phyloP scores from a whole-genome alignment of 2,888 invertebrate genomes.

The Leptinotarsa peninsularis region DNA sequence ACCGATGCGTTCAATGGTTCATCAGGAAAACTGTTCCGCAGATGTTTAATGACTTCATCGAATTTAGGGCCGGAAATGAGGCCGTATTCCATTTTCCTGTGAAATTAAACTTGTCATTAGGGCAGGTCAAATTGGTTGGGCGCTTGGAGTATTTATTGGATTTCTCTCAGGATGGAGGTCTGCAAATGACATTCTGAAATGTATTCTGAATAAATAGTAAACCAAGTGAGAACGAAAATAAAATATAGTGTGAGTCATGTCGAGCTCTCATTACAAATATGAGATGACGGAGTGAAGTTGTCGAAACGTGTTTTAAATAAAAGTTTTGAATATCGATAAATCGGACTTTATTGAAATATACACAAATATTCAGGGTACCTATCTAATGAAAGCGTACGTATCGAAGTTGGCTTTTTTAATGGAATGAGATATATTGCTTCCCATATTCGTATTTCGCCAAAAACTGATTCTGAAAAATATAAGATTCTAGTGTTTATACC shows the following conservation, averaged over 20 bases:
- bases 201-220: not conserved
- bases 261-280: too few relatives aligned
- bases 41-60: constrained; percentile 77
- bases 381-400: too few relatives aligned
- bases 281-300: too few relatives aligned
- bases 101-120: constrained; percentile 14
- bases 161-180: not conserved
- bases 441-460: too few relatives aligned
- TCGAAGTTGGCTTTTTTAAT: too few relatives aligned
- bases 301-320: too few relatives aligned
- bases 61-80: constrained; percentile 68
- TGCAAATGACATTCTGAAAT: not conserved
- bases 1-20: constrained; percentile 86
- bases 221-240: not conserved
- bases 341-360: too few relatives aligned
- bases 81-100: constrained; percentile 63
- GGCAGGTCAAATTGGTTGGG: not conserved
- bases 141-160: not conserved
- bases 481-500: too few relatives aligned
- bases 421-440: too few relatives aligned
- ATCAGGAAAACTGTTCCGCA: constrained; percentile 82
- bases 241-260: not conserved
- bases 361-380: too few relatives aligned
- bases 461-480: too few relatives aligned
- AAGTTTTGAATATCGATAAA: too few relatives aligned